Evolutionary conservation across 2,888 invertebrate genomes (phyloP).

Genomic region (Pocota personata): DNA sequence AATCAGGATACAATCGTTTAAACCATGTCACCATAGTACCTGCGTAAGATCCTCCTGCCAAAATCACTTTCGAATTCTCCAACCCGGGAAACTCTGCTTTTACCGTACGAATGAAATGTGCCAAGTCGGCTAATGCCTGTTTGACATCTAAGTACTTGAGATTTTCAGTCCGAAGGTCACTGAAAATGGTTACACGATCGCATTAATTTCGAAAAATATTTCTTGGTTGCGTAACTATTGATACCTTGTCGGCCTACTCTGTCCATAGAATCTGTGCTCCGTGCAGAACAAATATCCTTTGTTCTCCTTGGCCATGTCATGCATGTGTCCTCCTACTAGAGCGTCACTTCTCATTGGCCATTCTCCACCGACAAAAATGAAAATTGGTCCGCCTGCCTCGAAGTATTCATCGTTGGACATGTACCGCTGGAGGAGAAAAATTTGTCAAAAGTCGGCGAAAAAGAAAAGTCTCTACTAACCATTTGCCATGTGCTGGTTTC

Average conservation of each 20-base stretch:
- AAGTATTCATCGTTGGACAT: conserved; percentile 83
- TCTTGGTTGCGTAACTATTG: background rate
- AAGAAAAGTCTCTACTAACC: conserved; percentile 72
- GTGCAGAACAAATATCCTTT: conserved; percentile 88
- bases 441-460: background rate
- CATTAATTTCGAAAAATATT: background rate
- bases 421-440: conserved; percentile 81
- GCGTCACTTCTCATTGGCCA: conserved; percentile 86
- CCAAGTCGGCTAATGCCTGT: conserved; percentile 87
- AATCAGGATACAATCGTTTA: conserved; percentile 86
- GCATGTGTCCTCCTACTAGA: conserved; percentile 85
- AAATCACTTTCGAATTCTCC: conserved; percentile 82
- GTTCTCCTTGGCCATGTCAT: conserved; percentile 85
- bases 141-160: conserved; percentile 86
- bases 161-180: conserved; percentile 84
- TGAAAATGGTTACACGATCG: conserved; percentile 78
- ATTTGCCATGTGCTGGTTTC: conserved; percentile 85
- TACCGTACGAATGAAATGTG: conserved; percentile 84
- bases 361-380: conserved; percentile 88
- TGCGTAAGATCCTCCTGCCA: conserved; percentile 87
- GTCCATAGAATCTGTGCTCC: conserved; percentile 92
- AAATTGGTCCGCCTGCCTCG: conserved; percentile 84
- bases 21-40: conserved; percentile 88
- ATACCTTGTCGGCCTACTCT: conserved; percentile 88
- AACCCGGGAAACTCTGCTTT: conserved; percentile 79